Conservation (phyloP, 2,797 vertebrate genomes). For the Nyctalus aviator region DNA sequence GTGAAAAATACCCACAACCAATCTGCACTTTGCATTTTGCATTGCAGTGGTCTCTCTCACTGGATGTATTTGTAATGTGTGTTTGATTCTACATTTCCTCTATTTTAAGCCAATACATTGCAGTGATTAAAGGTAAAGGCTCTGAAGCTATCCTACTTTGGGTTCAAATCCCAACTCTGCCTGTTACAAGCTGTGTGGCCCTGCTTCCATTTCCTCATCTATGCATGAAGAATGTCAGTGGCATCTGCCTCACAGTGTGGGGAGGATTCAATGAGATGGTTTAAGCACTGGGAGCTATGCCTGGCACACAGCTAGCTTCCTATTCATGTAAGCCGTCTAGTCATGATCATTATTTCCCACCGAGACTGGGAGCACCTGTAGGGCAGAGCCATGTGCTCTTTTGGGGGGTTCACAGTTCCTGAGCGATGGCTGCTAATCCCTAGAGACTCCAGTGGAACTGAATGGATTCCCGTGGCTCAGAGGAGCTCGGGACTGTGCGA, state of each 20-base stretch:
- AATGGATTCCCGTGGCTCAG: background rate
- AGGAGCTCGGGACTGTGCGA: background rate
- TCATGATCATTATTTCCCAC: background rate
- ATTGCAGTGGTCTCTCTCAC: background rate
- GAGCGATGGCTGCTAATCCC: background rate
- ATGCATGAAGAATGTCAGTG: background rate
- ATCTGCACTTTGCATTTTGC: background rate
- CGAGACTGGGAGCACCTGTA: background rate
- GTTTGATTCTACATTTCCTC: constrained; percentile 11
- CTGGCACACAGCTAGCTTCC: background rate
- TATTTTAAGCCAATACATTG: background rate
- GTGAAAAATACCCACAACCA: background rate
- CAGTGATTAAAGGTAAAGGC: background rate
- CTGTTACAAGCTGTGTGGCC: background rate
- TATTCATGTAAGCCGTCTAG: background rate
- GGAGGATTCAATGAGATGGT: background rate
- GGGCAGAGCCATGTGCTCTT: background rate
- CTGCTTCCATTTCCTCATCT: constrained; percentile 28
- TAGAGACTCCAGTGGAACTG: background rate
- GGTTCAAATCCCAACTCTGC: background rate
- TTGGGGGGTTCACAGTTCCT: background rate
- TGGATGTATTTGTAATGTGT: background rate
- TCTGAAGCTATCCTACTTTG: background rate
- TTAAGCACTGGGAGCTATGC: background rate
- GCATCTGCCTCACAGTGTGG: background rate